Evolutionary conservation across 2,797 vertebrate species (phyloP).

Genomic region (Gila robusta): DNA sequence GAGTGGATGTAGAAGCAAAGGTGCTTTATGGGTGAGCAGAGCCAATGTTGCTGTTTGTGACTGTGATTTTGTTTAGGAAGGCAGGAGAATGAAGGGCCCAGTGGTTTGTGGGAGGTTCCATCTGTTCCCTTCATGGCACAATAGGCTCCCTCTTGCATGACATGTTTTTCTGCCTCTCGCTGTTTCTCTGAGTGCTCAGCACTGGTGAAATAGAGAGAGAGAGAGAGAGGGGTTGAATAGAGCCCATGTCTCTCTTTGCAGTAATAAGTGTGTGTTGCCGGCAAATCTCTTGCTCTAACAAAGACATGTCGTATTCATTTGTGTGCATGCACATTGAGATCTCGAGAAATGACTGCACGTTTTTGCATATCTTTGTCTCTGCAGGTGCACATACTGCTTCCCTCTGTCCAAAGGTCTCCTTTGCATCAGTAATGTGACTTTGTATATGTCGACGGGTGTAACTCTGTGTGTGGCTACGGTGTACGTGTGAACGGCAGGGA

Average conservation of each 20-base stretch:
- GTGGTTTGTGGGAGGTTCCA: constrained; percentile 68
- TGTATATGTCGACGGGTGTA: constrained; percentile 19
- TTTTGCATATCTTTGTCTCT: constrained; percentile 11
- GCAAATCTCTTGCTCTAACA: constrained; percentile 21
- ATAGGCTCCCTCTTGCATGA: constrained; percentile 69
- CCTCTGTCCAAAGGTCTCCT: constrained; percentile 6
- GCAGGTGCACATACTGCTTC: constrained; percentile 11
- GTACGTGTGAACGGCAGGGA: constrained; percentile 27
- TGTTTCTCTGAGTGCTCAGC: constrained; percentile 48
- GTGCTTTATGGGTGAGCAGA: constrained; percentile 34
- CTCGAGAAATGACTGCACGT: not conserved
- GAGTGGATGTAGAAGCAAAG: constrained; percentile 43
- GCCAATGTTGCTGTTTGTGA: constrained; percentile 43
- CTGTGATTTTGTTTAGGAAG: constrained; percentile 27
- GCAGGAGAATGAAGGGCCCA: constrained; percentile 55
- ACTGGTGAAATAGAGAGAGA: constrained; percentile 40
- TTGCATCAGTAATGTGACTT: constrained; percentile 24
- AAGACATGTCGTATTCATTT: constrained; percentile 23
- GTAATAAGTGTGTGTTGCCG: constrained; percentile 40
- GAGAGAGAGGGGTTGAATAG: constrained; percentile 47
- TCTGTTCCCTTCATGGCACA: constrained; percentile 68
- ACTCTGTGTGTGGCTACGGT: constrained; percentile 8
- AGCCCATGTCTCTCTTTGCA: constrained; percentile 47
- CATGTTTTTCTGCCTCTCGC: constrained; percentile 69
- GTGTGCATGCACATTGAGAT: not conserved